Conservation (phyloP, 2,113 vertebrate species). For the Sturnira hondurensis region DNA sequence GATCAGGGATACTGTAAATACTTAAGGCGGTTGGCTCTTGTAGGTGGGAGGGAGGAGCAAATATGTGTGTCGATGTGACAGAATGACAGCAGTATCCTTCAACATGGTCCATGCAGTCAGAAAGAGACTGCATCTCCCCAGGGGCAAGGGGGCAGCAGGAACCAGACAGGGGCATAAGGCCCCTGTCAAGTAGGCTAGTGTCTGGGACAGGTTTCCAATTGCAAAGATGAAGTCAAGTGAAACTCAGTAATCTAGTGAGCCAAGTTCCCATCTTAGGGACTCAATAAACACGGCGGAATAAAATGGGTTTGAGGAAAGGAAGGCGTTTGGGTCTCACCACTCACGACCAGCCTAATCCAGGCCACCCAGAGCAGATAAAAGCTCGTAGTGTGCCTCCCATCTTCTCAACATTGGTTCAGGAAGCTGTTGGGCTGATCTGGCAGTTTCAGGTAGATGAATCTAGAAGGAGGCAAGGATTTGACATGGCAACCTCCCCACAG, state of each 20-base stretch:
- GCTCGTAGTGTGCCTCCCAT: fast-evolving
- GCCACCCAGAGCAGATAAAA: not conserved
- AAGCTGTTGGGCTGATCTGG: not conserved
- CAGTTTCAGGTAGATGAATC: not conserved
- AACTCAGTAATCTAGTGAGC: not conserved
- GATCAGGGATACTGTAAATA: not conserved
- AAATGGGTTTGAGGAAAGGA: not conserved
- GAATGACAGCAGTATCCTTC: not conserved
- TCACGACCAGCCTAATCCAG: not conserved
- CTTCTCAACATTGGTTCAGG: not conserved
- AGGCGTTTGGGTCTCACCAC: not conserved
- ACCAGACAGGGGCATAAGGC: not conserved
- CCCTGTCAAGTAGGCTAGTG: not conserved
- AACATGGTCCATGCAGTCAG: fast-evolving
- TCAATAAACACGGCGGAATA: not conserved
- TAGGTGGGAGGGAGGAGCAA: not conserved
- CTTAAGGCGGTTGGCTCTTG: not conserved
- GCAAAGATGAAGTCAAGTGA: not conserved
- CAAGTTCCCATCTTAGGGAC: not conserved
- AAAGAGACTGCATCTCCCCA: not conserved
- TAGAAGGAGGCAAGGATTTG: not conserved
- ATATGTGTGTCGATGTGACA: not conserved
- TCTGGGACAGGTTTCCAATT: not conserved
- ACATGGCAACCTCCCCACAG: not conserved
- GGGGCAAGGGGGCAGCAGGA: not conserved